Percentiles rank a stretch among this genome's conserved stretches.
Evolutionary conservation across 1,140 invertebrate species (phyloP).

Genomic region (Orussus abietinus): DNA sequence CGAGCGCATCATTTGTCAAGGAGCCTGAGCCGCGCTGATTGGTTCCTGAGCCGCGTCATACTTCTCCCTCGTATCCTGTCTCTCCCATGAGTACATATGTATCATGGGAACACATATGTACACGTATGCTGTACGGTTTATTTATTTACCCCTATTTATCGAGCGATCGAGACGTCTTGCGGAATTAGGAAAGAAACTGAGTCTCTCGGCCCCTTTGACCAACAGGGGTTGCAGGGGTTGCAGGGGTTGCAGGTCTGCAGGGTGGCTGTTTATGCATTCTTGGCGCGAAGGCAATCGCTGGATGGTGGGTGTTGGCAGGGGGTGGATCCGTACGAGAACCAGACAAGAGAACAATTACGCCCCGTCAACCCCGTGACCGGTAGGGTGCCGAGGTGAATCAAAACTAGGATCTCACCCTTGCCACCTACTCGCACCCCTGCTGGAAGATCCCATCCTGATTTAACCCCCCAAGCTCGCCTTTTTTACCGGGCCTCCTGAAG

Average conservation of each 20-base stretch:
- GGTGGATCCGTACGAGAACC: slow-evolving; percentile 24
- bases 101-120: background rate
- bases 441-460: no score
- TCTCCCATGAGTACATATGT: slow-evolving; percentile 5
- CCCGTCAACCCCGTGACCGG: slow-evolving; percentile 44
- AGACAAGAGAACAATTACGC: slow-evolving; percentile 50
- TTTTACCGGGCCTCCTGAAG: no score
- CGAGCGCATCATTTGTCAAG: slow-evolving; percentile 35
- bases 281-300: slow-evolving; percentile 41
- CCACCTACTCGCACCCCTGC: no score
- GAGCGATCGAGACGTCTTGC: background rate
- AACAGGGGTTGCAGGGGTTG: slow-evolving; percentile 11
- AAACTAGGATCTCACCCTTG: slow-evolving; percentile 38
- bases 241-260: slow-evolving; percentile 28
- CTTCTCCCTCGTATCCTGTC: slow-evolving; percentile 5
- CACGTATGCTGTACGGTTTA: background rate
- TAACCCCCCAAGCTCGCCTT: no score
- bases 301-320: slow-evolving; percentile 17
- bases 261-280: slow-evolving; percentile 41
- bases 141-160: background rate
- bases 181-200: slow-evolving; percentile 1
- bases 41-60: slow-evolving; percentile 21
- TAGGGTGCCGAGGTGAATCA: slow-evolving; percentile 44
- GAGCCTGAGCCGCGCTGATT: slow-evolving; percentile 22
- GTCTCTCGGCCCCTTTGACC: slow-evolving; percentile 8